These are phyloP conservation scores for Brachionus rubens DNA, from an alignment of 1,140 invertebrate genomes.

Conservation along the genomic window DNA sequence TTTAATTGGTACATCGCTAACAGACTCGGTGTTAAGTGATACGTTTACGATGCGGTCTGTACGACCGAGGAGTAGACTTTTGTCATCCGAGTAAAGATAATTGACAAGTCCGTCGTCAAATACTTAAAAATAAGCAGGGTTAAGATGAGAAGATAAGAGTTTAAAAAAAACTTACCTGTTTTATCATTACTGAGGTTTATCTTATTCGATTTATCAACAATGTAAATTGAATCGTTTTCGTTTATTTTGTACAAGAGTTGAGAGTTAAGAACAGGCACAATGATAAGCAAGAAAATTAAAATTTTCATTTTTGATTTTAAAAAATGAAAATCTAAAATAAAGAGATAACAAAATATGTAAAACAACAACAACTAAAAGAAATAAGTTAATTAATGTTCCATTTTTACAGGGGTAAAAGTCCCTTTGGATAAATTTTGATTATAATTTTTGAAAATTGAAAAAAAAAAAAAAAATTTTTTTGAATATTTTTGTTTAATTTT, in stretches of 20 bases:
- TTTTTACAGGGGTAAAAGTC: too few relatives aligned
- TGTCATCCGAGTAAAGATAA: not conserved
- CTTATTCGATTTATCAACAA: not conserved
- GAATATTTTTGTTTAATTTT: too few relatives aligned
- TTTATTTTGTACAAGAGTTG: conserved; percentile 5
- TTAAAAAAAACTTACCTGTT: not conserved
- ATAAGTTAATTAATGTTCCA: too few relatives aligned
- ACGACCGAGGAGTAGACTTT: not conserved
- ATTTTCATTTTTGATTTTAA: too few relatives aligned
- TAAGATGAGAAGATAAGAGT: not conserved
- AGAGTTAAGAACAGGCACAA: too few relatives aligned
- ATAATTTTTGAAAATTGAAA: too few relatives aligned
- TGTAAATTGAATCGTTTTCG: not conserved
- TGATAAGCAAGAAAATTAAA: too few relatives aligned
- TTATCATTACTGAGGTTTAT: not conserved
- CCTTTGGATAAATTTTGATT: too few relatives aligned
- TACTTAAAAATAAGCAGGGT: not conserved
- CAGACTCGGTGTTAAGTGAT: not conserved
- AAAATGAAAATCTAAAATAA: too few relatives aligned
- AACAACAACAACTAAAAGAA: not conserved
- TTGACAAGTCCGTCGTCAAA: not conserved
- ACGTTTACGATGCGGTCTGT: not conserved
- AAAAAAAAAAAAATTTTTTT: too few relatives aligned
- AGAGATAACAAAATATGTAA: not conserved
- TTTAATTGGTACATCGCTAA: not conserved